Conservation (phyloP, 1,140 invertebrate genomes). For the Eriocheir sinensis region DNA sequence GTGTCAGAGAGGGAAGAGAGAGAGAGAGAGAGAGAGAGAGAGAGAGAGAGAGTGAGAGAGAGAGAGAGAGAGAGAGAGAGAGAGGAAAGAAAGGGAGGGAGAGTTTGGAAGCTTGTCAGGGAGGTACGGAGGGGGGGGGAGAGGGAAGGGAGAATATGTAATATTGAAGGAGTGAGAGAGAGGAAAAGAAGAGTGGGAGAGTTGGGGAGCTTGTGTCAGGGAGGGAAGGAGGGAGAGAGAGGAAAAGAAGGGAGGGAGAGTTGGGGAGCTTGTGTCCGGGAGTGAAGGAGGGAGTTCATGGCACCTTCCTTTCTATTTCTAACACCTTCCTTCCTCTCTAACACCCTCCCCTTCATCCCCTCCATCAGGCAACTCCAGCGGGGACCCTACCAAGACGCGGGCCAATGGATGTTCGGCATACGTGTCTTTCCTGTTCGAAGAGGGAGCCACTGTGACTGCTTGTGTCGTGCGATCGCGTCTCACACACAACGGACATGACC, state of each 20-base stretch:
- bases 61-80: background rate
- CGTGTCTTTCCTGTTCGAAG: slow-evolving; percentile 70
- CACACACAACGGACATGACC: slow-evolving; percentile 67
- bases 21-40: too few species aligned
- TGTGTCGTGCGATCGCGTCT: slow-evolving; percentile 64
- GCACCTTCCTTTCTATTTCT: slow-evolving; percentile 14
- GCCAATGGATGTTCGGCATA: slow-evolving; percentile 72
- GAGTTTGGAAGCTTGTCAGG: too few species aligned
- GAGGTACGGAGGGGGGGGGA: too few species aligned
- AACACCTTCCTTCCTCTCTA: background rate
- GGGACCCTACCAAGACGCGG: slow-evolving; percentile 71
- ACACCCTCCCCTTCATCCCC: background rate
- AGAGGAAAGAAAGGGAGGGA: background rate
- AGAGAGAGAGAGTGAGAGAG: too few species aligned
- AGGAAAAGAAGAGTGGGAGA: too few species aligned
- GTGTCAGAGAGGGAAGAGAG: background rate
- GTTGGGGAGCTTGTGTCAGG: too few species aligned
- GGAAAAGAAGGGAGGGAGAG: too few species aligned
- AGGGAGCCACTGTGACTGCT: slow-evolving; percentile 67
- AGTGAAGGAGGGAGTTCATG: too few species aligned
- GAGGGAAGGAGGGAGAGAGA: too few species aligned
- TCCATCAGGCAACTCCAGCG: slow-evolving; percentile 60
- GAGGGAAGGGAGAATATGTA: too few species aligned
- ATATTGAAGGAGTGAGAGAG: too few species aligned
- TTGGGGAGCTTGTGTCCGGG: too few species aligned